Evolutionary conservation across 2,888 invertebrate genomes (phyloP).

Genomic region (Tipula vernalis): DNA sequence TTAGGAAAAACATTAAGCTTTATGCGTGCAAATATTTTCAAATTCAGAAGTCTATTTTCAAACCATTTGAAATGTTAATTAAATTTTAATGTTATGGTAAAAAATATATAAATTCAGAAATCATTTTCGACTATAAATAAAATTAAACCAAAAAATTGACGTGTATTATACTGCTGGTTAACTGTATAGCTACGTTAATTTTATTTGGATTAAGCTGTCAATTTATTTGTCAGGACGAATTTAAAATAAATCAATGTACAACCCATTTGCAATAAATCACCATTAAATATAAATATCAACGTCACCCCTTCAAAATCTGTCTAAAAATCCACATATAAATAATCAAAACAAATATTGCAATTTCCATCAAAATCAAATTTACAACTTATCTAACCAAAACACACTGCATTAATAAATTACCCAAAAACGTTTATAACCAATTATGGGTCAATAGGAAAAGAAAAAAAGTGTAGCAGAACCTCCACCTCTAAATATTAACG

Average conservation of each 20-base stretch:
- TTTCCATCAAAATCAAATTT: background rate
- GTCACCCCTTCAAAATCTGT: background rate
- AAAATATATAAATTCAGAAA: no score
- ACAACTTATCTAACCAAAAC: background rate
- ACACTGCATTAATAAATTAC: background rate
- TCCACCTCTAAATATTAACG: background rate
- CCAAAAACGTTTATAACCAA: background rate
- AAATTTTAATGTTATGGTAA: no score
- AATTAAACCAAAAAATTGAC: no score
- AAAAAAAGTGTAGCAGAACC: background rate
- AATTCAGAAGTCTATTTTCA: no score
- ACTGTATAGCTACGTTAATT: background rate
- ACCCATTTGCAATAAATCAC: background rate
- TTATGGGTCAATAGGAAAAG: background rate
- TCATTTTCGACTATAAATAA: no score
- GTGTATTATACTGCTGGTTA: no score
- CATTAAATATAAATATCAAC: background rate
- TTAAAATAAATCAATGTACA: background rate
- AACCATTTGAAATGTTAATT: no score
- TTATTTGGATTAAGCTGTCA: background rate
- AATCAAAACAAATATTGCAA: background rate
- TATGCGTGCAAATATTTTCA: no score
- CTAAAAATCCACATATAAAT: background rate
- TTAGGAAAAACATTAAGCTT: no score
- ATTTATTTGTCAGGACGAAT: background rate